Evolutionary conservation across 2,113 vertebrate genomes (phyloP).

Genomic region (Vidua macroura): DNA sequence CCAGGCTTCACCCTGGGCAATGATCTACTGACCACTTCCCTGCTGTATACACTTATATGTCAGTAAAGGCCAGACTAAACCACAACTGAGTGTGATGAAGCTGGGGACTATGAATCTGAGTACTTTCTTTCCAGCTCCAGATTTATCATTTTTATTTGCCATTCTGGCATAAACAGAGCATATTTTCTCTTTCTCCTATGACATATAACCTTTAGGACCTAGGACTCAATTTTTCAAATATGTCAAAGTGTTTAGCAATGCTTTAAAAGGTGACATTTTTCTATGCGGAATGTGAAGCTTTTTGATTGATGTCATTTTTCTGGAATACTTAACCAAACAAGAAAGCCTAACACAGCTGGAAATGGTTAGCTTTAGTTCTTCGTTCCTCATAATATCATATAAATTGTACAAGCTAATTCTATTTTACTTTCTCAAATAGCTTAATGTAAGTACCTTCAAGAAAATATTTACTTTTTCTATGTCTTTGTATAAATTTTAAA

Average conservation of each 20-base stretch:
- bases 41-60: not conserved
- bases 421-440: not conserved
- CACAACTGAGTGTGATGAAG: not conserved
- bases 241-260: constrained; percentile 20
- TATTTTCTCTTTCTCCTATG: constrained; percentile 11
- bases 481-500: not conserved
- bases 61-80: constrained; percentile 13
- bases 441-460: not conserved
- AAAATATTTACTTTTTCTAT: not conserved
- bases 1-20: not conserved
- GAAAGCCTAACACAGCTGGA: not conserved
- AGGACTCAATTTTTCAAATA: constrained; percentile 37
- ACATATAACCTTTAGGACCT: constrained; percentile 40
- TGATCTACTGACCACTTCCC: not conserved
- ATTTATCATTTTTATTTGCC: constrained; percentile 50
- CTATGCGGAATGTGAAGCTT: not conserved
- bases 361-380: not conserved
- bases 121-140: not conserved
- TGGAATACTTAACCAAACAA: constrained; percentile 22
- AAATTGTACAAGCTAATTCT: not conserved
- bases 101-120: not conserved
- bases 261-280: constrained; percentile 26
- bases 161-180: not conserved
- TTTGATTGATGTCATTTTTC: constrained; percentile 5
- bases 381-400: not conserved